phyloP scores from a whole-genome alignment of 2,888 invertebrate genomes.

The Torymus aiolomorphi region DNA sequence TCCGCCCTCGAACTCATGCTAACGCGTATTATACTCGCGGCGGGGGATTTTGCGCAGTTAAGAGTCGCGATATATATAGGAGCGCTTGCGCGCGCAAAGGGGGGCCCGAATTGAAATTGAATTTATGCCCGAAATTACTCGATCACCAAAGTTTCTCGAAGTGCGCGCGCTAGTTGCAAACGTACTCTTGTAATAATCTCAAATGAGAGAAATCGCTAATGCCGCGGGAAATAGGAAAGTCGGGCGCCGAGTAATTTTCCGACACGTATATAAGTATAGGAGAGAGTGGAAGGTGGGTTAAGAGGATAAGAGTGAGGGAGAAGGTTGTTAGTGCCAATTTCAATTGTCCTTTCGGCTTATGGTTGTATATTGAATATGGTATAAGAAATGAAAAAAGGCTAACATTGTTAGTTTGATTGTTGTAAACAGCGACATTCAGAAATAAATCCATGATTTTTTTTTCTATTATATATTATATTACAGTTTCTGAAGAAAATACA shows the following conservation, averaged over 20 bases:
- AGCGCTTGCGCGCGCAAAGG: conserved; percentile 4
- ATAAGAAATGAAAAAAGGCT: no score
- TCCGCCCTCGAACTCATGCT: background rate
- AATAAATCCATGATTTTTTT: no score
- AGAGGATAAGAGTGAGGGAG: no score
- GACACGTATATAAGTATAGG: background rate
- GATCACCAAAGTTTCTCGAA: conserved; percentile 52
- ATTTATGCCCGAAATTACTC: conserved; percentile 56
- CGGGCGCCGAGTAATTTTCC: conserved; percentile 1
- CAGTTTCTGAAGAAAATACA: no score
- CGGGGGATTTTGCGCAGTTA: conserved; percentile 18
- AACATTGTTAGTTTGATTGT: no score
- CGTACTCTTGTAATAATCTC: conserved; percentile 48
- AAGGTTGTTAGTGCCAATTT: no score
- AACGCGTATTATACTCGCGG: conserved; percentile 19
- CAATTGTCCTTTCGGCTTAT: no score
- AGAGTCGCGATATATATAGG: conserved; percentile 1
- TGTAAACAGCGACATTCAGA: no score
- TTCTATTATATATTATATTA: no score
- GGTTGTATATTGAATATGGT: no score
- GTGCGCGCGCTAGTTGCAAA: conserved; percentile 14
- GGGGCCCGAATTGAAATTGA: conserved; percentile 50
- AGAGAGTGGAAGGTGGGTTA: no score
- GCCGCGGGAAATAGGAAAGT: conserved; percentile 2
- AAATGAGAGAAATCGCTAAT: conserved; percentile 55